These are phyloP conservation scores for Apolygus lucorum DNA, from an alignment of 1,140 invertebrate genomes.

Conservation along the genomic window DNA sequence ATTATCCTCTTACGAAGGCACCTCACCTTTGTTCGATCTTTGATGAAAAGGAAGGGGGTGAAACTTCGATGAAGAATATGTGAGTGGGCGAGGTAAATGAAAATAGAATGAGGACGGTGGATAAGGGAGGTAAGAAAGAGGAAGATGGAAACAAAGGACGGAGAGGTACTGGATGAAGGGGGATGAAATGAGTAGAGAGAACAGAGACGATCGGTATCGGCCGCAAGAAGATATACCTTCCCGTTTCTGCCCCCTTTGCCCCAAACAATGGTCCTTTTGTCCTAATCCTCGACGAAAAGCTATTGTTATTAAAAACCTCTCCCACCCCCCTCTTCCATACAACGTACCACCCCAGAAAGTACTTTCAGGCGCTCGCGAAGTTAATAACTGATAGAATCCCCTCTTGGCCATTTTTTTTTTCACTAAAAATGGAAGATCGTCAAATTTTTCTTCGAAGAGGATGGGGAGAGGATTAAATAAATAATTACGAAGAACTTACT, in stretches of 20 bases:
- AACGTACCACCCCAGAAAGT: background rate
- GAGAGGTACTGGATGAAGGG: background rate
- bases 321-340: background rate
- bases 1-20: too few relatives aligned
- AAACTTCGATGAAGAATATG: conserved; percentile 6
- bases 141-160: background rate
- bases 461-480: too few relatives aligned
- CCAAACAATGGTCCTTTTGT: background rate
- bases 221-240: background rate
- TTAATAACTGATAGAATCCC: background rate
- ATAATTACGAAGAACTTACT: too few relatives aligned
- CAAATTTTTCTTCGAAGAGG: too few relatives aligned
- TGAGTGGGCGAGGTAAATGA: background rate
- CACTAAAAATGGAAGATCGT: too few relatives aligned
- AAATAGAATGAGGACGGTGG: too few relatives aligned
- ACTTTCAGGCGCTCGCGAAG: too few relatives aligned
- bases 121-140: background rate
- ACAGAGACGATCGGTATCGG: conserved; percentile 3
- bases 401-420: too few relatives aligned
- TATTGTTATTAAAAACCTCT: conserved; percentile 4
- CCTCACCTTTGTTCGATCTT: conserved; percentile 4
- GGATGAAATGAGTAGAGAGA: background rate
- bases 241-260: background rate
- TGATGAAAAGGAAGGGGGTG: too few relatives aligned
- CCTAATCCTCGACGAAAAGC: conserved; percentile 2